Base-by-base conservation (phyloP, 1,140 invertebrate genomes). In the Mesaphorura yosii region DNA sequence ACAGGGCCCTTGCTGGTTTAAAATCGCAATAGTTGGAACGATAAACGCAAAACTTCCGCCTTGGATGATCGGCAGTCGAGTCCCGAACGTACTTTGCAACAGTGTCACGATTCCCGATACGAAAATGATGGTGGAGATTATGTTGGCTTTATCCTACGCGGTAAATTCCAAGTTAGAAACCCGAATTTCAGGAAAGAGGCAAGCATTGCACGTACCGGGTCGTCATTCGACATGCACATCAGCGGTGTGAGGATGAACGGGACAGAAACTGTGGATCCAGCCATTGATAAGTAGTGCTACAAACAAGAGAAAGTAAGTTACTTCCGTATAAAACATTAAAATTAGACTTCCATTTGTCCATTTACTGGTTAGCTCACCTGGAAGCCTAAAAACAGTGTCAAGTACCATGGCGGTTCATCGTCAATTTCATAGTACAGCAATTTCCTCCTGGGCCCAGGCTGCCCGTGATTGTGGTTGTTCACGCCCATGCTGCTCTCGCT, bases 261-360 rank as follows among this genome's bases (percentile, higher is more conserved):
- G 52, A 88, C 86, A 1, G 84, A 81, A 0, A 91, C 83, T 26
- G 87, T 88, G 0, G 83, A 83, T 0, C 86, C 86, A 31, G 90
- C 86, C 83, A 89, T 87, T 0, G 85, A 89, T 51, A 90, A 68
- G 66, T 89, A 91, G 66, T 90, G 86, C 82, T 91, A 31, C 10
- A 17, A 23, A 71, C 20, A 34, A 34, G 31, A 34, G n/a, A 10
- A 67, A 48, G 27, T 19, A 34, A 17, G n/a, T 12, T 15, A 42
- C 6, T 26, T 51, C 6, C 39, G 7, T n/a, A 5, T 49, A 39
- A n/a, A 34, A 14, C 14, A 19, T 47, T 28, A n/a, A 23, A 25
- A n/a, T 14, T 19, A 31, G 26, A 6, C 19, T 6, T 10, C 45
- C 6, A 28, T 49, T 14, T 37, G 10, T 41, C 38, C 5, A 12